These are phyloP conservation scores for Labia minor DNA, from an alignment of 2,888 invertebrate genomes.

Conservation along the genomic window DNA sequence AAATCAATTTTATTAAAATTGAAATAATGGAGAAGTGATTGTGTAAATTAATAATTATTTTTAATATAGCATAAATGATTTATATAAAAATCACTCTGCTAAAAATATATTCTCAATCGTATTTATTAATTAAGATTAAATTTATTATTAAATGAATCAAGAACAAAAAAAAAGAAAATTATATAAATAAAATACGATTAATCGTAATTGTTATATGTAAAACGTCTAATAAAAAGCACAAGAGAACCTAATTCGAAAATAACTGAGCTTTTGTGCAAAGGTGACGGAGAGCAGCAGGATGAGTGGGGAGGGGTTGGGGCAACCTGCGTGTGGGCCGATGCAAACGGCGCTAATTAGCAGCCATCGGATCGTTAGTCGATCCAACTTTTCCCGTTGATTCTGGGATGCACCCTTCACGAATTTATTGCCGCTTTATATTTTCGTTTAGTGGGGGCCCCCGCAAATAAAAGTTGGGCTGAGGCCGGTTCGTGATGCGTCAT, in stretches of 20 bases:
- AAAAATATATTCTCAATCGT: no score
- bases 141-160: no score
- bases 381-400: not conserved
- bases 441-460: not conserved
- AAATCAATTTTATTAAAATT: no score
- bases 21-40: no score
- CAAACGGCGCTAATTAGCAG: constrained; percentile 3
- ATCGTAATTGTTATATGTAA: no score
- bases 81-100: no score
- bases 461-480: not conserved
- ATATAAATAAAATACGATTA: no score
- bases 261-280: not conserved
- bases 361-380: not conserved
- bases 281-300: not conserved
- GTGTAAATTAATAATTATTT: no score
- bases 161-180: no score
- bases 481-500: not conserved
- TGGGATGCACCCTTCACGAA: not conserved
- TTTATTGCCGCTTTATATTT: not conserved
- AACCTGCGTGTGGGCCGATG: not conserved
- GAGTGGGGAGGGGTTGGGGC: not conserved
- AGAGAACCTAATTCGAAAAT: constrained; percentile 9
- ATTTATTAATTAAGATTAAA: no score
- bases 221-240: no score
- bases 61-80: no score